phyloP scores from a whole-genome alignment of 2,888 invertebrate species.

The Drosophila melanocephala region DNA sequence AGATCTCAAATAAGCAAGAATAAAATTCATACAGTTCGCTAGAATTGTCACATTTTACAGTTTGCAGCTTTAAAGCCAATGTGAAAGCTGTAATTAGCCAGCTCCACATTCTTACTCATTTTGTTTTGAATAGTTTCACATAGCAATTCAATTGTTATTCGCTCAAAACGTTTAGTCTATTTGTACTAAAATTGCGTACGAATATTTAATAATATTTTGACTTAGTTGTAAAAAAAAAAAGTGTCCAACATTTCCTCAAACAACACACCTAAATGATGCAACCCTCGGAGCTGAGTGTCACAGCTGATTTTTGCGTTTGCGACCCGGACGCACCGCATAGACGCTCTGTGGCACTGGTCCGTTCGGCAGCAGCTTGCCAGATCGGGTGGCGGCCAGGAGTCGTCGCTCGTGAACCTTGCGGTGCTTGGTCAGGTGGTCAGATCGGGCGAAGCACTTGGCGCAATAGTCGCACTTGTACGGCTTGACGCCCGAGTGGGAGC shows the following conservation, averaged over 20 bases:
- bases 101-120: not conserved
- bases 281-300: slow-evolving; percentile 19
- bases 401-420: slow-evolving; percentile 92
- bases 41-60: not conserved
- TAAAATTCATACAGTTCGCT: not conserved
- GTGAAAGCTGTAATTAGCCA: not conserved
- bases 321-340: slow-evolving; percentile 83
- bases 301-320: slow-evolving; percentile 83
- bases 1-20: not conserved
- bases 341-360: slow-evolving; percentile 77
- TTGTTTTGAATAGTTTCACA: not conserved
- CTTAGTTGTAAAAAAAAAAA: not conserved
- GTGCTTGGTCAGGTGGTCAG: slow-evolving; percentile 97
- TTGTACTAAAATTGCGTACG: not conserved
- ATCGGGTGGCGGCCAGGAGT: slow-evolving; percentile 83
- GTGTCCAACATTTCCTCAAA: not conserved
- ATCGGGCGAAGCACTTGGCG: slow-evolving; percentile 94
- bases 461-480: slow-evolving; percentile 96
- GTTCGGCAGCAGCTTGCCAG: slow-evolving; percentile 73
- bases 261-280: not conserved
- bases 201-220: slow-evolving; percentile 5
- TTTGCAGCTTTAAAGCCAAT: not conserved
- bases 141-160: slow-evolving; percentile 1
- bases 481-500: slow-evolving; percentile 98
- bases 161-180: slow-evolving; percentile 1